Conservation (phyloP, 2,888 invertebrate species). For the Campaea margaritaria region DNA sequence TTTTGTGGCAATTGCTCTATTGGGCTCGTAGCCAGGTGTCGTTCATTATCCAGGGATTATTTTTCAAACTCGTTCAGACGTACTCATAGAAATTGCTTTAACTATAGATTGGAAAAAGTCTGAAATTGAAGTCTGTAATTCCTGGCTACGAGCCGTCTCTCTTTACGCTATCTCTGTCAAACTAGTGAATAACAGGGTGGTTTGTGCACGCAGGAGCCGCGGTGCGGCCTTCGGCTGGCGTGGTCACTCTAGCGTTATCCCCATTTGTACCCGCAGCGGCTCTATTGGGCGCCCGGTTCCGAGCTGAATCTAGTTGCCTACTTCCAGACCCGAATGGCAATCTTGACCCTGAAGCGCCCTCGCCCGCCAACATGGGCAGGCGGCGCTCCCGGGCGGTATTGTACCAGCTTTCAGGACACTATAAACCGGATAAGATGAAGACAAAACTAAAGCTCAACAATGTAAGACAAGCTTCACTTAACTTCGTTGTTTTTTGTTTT, state of each 20-base stretch:
- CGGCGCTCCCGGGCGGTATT: constrained; percentile 97
- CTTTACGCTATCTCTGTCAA: constrained; percentile 8
- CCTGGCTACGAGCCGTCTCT: constrained; percentile 38
- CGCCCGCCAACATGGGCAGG: constrained; percentile 95
- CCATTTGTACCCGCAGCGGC: constrained; percentile 90
- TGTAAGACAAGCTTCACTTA: constrained; percentile 86
- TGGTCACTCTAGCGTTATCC: constrained; percentile 86
- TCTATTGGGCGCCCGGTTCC: constrained; percentile 91
- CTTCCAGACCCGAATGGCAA: constrained; percentile 93
- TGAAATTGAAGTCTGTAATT: neutral
- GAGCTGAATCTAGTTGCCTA: constrained; percentile 92
- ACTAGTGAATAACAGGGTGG: constrained; percentile 75
- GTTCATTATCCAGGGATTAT: neutral
- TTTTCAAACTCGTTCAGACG: neutral
- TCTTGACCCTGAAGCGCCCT: constrained; percentile 92
- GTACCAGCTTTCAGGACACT: constrained; percentile 98
- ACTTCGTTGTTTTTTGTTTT: neutral
- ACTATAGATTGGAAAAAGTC: neutral
- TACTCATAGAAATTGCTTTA: neutral
- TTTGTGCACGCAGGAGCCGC: constrained; percentile 84
- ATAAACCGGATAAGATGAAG: constrained; percentile 97
- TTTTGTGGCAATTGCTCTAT: constrained; percentile 23
- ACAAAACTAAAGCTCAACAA: constrained; percentile 97
- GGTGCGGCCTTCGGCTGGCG: constrained; percentile 86
- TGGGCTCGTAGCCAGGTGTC: constrained; percentile 26